Evolutionary conservation across 1,140 invertebrate species (phyloP).

Genomic region (Holotrichia oblita): DNA sequence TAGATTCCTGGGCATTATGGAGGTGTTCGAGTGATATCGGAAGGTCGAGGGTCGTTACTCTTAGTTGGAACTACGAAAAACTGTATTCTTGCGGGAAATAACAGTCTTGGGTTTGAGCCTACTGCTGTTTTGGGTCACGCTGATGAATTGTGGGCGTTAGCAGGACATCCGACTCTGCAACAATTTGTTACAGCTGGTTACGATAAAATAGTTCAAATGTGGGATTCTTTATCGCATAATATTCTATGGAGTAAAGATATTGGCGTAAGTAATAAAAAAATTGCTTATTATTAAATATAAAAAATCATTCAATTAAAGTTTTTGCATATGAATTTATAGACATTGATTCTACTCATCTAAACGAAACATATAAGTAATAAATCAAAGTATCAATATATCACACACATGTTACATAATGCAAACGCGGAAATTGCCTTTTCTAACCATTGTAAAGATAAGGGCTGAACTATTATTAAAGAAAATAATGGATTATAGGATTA

Average conservation of each 20-base stretch:
- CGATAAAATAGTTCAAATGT: conserved; percentile 87
- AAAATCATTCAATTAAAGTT: no score
- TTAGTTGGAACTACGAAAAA: conserved; percentile 91
- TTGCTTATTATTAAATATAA: no score
- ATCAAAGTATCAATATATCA: no score
- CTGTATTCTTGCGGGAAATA: conserved; percentile 84
- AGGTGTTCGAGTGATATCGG: conserved; percentile 83
- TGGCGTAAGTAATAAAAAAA: conserved; percentile 68
- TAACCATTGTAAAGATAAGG: no score
- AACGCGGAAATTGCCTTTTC: no score
- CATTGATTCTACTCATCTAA: no score
- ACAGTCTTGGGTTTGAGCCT: conserved; percentile 83
- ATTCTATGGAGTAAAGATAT: conserved; percentile 93
- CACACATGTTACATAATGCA: no score
- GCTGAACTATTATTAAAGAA: no score
- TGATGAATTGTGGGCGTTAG: conserved; percentile 91
- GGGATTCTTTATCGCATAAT: conserved; percentile 88
- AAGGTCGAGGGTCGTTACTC: conserved; percentile 84
- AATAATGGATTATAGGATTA: no score
- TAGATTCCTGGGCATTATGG: conserved; percentile 90
- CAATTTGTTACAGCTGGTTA: conserved; percentile 91
- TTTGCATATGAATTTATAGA: no score
- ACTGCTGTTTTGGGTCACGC: conserved; percentile 80
- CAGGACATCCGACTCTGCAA: conserved; percentile 81
- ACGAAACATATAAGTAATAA: no score